Evolutionary conservation across 2,888 invertebrate species (phyloP).

Genomic region (Eretmocerus hayati): DNA sequence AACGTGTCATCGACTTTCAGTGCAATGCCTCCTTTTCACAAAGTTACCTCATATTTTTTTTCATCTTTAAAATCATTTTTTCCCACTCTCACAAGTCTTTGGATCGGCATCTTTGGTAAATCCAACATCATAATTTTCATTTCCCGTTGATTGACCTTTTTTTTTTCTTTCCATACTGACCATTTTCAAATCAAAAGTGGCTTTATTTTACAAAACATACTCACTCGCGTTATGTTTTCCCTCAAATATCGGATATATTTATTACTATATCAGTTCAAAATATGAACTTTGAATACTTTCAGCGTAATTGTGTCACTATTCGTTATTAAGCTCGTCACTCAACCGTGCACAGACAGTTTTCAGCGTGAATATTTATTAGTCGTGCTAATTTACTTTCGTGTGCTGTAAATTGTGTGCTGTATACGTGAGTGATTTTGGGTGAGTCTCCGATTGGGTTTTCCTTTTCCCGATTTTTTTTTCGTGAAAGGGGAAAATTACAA

Average conservation of each 20-base stretch:
- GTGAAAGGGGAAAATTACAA: too few relatives aligned
- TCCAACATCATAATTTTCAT: constrained; percentile 12
- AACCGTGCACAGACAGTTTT: constrained; percentile 12
- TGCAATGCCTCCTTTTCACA: constrained; percentile 5
- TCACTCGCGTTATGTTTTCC: constrained; percentile 2
- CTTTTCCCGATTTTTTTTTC: not conserved
- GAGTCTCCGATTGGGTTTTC: not conserved
- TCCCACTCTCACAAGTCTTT: constrained; percentile 29
- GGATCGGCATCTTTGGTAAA: constrained; percentile 38
- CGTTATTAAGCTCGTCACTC: constrained; percentile 20
- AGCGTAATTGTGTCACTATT: constrained; percentile 13
- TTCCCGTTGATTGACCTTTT: too few relatives aligned
- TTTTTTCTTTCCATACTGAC: too few relatives aligned
- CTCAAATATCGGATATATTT: not conserved
- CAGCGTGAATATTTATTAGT: not conserved
- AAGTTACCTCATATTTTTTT: not conserved
- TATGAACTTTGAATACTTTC: constrained; percentile 13
- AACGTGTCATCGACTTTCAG: constrained; percentile 5
- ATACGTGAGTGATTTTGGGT: too few relatives aligned
- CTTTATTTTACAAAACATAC: too few relatives aligned
- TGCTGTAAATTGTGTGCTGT: constrained; percentile 4
- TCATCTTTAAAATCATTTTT: constrained; percentile 6
- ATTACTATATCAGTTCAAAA: not conserved
- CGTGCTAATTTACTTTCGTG: constrained; percentile 16
- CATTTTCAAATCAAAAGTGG: too few relatives aligned